phyloP scores from a whole-genome alignment of 2,113 vertebrate species.

The Barnardius zonarius region DNA sequence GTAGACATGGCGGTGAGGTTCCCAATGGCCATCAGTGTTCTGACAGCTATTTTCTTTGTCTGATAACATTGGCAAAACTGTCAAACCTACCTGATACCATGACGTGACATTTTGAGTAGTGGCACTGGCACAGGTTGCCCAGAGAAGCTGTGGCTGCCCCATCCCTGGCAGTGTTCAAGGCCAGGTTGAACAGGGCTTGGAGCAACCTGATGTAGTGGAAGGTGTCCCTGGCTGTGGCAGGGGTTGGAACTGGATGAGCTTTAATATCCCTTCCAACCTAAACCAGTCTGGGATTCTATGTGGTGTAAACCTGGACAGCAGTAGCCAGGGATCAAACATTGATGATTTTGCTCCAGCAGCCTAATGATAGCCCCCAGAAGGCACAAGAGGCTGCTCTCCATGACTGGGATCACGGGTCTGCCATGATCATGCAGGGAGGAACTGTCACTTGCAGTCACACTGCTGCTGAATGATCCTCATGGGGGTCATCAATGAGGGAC shows the following conservation, averaged over 20 bases:
- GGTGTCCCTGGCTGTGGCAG: background rate
- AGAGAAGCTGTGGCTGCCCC: background rate
- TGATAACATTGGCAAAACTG: background rate
- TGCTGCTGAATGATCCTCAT: background rate
- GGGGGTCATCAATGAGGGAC: background rate
- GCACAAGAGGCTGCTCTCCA: background rate
- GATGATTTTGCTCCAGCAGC: background rate
- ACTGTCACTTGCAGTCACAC: background rate
- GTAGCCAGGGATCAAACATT: fast-evolving
- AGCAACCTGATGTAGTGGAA: background rate
- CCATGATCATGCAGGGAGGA: fast-evolving
- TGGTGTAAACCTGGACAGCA: background rate
- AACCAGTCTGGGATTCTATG: background rate
- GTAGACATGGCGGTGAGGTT: background rate
- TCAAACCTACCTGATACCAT: fast-evolving
- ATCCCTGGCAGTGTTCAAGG: background rate
- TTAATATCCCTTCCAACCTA: background rate
- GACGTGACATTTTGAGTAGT: fast-evolving
- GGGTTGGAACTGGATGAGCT: background rate
- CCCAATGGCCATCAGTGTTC: fast-evolving
- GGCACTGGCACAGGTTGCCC: background rate
- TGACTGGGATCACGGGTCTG: fast-evolving
- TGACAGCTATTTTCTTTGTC: background rate
- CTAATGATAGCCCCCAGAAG: background rate
- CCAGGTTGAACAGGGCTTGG: background rate